Conservation (phyloP, 2,113 vertebrate species). For the Malurus cyaneus region DNA sequence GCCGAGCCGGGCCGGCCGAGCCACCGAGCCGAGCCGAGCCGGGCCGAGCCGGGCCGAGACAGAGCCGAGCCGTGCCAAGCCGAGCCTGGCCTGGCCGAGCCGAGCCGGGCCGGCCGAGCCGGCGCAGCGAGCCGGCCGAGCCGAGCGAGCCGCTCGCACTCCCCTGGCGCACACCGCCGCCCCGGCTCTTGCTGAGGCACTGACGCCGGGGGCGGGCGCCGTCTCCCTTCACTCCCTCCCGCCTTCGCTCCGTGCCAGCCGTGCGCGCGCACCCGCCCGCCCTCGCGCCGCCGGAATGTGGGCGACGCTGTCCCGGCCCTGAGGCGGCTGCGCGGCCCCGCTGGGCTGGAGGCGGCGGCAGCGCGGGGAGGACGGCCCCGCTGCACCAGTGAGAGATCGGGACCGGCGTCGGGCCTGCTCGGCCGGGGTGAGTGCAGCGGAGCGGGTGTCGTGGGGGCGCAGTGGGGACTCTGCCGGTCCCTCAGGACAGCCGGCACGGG, state of each 20-base stretch:
- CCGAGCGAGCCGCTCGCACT: not conserved
- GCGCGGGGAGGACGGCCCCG: not conserved
- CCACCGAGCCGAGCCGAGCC: too few species aligned
- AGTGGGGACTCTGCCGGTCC: not conserved
- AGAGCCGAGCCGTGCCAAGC: not conserved
- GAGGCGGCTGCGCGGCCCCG: constrained; percentile 17
- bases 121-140: too few species aligned
- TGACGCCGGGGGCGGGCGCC: not conserved
- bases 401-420: not conserved
- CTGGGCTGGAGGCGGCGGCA: not conserved
- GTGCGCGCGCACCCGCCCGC: not conserved
- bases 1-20: too few species aligned
- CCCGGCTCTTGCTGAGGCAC: too few species aligned
- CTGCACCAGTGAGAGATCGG: not conserved
- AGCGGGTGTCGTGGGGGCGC: too few species aligned
- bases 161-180: accelerated
- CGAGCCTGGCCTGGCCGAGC: too few species aligned
- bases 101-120: too few species aligned
- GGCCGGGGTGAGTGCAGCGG: not conserved
- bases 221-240: not conserved
- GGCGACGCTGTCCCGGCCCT: not conserved
- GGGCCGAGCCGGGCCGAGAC: too few species aligned
- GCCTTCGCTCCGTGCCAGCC: not conserved
- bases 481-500: not conserved
- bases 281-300: not conserved